Base-by-base conservation (phyloP, 2,888 invertebrate species). In the Eurytoma californica region DNA sequence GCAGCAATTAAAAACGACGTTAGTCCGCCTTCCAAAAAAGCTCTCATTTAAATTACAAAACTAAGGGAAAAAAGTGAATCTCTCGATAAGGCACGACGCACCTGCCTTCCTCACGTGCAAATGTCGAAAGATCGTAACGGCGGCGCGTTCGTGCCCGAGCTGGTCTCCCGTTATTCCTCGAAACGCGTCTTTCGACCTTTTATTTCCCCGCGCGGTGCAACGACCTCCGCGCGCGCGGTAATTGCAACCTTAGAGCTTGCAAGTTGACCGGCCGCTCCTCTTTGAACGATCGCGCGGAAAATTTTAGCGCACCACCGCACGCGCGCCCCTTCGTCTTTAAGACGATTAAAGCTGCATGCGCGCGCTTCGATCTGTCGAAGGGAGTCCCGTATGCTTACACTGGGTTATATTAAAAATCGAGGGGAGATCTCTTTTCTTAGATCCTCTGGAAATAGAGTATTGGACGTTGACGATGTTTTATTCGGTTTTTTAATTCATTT, bases 221-320 rank as follows among this genome's bases (percentile, higher is more conserved):
- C 60, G 63, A 78, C 61, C 68, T 67, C n/a, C 51, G 20, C 9
- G 51, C 30, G 39, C 20, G 58, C 30, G 47, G 61, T 79, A 60
- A 79, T 76, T 61, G 61, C 72, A 72, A 72, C 67, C 79, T 75
- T 79, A 53, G 65, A 20, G 60, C 58, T 77, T 18, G 39, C 39
- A 16, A 58, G 58, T 77, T 69, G 73, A 73, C 63, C 68, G 53
- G 7, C 39, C 65, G n/a, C 12, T n/a, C 39, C 28, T 60, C 65
- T 79, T 79, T 70, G 70, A 76, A 72, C 67, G 49, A 55, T 47
- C 60, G 3, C 3, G 72, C 67, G 58, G 68, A 76, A 72, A 76
- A 80, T 80, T 51, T 63, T 47, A n/a, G 61, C 16, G 55, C 28
- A 47, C 67, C 20, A 7, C n/a, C 18, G 12, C 47, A 60, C 5